These are phyloP conservation scores for Hirtodrosophila histrioides DNA, from an alignment of 2,888 invertebrate genomes.

Conservation along the genomic window DNA sequence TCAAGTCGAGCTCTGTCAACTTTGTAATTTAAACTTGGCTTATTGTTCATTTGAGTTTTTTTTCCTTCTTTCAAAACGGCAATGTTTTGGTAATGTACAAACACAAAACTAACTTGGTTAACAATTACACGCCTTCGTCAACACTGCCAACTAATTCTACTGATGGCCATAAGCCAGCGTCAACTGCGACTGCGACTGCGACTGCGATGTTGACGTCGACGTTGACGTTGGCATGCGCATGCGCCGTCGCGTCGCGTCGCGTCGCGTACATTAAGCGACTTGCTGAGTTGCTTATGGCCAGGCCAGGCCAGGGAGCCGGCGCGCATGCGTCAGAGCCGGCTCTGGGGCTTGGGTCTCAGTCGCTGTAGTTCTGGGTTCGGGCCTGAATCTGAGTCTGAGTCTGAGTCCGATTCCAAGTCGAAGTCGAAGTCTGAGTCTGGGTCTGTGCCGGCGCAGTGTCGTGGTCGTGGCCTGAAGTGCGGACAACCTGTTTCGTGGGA, in stretches of 20 bases:
- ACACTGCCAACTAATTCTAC: slow-evolving; percentile 66
- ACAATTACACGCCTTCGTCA: slow-evolving; percentile 76
- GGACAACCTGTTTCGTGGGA: slow-evolving; percentile 84
- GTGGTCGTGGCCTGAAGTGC: slow-evolving; percentile 79
- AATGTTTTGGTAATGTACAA: slow-evolving; percentile 69
- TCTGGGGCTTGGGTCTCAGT: slow-evolving; percentile 28
- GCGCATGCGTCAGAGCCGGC: slow-evolving; percentile 71
- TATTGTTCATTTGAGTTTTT: slow-evolving; percentile 11
- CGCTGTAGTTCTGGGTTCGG: slow-evolving; percentile 32
- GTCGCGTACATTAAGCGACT: slow-evolving; percentile 69
- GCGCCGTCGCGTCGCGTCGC: slow-evolving; percentile 44
- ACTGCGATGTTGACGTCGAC: slow-evolving; percentile 13
- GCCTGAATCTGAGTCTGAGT: slow-evolving; percentile 14
- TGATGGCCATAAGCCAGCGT: slow-evolving; percentile 44
- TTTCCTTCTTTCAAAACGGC: slow-evolving; percentile 42
- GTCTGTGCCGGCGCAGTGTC: slow-evolving; percentile 49
- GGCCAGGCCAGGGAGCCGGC: slow-evolving; percentile 33
- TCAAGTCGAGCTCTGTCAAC: no score
- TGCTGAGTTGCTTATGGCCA: slow-evolving; percentile 35
- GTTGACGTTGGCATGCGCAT: slow-evolving; percentile 74
- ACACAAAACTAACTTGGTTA: slow-evolving; percentile 70
- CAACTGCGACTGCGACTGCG: slow-evolving; percentile 21
- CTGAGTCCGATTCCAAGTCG: slow-evolving; percentile 17
- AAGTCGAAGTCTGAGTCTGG: slow-evolving; percentile 27
- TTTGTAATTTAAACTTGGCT: background rate